Percentiles rank a stretch among this genome's conserved stretches.
Evolutionary conservation across 2,113 vertebrate species (phyloP).

Genomic region (Phylloscopus trochilus): DNA sequence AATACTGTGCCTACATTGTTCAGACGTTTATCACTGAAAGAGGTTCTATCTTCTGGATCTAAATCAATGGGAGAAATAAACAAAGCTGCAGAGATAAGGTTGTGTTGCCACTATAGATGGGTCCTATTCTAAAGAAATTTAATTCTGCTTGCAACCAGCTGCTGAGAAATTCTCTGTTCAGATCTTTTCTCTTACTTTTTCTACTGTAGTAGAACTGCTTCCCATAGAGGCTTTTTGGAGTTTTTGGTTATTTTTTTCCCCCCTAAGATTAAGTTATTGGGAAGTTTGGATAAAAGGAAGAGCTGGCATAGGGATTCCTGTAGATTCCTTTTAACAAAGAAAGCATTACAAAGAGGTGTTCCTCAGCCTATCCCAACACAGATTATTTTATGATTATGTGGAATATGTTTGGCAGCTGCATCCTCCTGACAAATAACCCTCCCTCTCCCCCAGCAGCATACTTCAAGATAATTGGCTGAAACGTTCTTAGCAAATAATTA

Average conservation of each 20-base stretch:
- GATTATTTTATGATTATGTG: background rate
- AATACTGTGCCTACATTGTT: accelerated
- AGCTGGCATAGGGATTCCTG: background rate
- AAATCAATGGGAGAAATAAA: background rate
- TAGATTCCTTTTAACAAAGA: background rate
- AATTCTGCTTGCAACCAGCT: background rate
- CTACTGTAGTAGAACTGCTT: accelerated
- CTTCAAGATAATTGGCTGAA: constrained; percentile 35
- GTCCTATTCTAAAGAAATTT: background rate
- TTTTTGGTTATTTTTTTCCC: accelerated
- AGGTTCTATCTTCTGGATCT: background rate
- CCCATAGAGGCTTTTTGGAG: background rate
- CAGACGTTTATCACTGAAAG: background rate
- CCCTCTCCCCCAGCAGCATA: background rate
- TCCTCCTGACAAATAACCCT: background rate
- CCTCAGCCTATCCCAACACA: background rate
- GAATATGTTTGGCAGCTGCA: background rate
- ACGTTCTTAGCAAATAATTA: constrained; percentile 29
- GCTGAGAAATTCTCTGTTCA: background rate
- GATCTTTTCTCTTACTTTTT: background rate
- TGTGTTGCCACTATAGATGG: background rate
- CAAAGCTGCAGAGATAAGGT: background rate
- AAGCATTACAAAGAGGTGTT: background rate
- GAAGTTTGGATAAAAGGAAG: background rate
- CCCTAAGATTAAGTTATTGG: background rate